Percentiles rank a stretch among this genome's conserved stretches.
These are phyloP conservation scores for Cryptosula pallasiana DNA, from an alignment of 2,888 invertebrate genomes.

Conservation along the genomic window DNA sequence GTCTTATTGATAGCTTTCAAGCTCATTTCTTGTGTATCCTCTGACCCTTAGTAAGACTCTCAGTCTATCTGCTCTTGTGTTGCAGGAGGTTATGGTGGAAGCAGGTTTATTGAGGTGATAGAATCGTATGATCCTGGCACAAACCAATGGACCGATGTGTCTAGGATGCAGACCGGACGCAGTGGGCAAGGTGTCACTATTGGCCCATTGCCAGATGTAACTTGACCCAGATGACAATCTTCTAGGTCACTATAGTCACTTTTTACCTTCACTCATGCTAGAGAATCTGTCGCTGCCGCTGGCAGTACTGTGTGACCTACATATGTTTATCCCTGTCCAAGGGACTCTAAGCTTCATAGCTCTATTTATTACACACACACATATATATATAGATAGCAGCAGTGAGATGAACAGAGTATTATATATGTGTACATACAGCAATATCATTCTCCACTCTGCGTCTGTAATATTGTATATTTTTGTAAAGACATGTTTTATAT, in stretches of 20 bases:
- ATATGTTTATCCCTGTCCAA: too few relatives aligned
- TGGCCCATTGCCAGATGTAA: conserved; percentile 5
- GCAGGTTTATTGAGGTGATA: conserved; percentile 30
- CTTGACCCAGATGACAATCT: not conserved
- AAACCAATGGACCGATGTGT: conserved; percentile 55
- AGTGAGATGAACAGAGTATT: too few relatives aligned
- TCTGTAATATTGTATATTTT: too few relatives aligned
- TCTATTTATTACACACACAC: too few relatives aligned
- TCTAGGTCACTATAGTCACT: not conserved
- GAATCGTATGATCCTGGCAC: conserved; percentile 54
- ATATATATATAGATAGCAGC: too few relatives aligned
- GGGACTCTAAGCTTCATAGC: too few relatives aligned
- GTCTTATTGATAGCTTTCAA: not conserved
- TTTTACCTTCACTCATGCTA: not conserved
- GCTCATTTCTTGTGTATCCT: not conserved
- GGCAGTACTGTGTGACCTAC: too few relatives aligned
- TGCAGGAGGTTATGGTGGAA: conserved; percentile 22
- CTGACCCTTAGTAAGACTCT: not conserved
- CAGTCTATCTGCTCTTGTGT: not conserved
- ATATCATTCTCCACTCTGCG: too few relatives aligned
- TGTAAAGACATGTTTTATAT: too few relatives aligned
- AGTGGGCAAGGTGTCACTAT: conserved; percentile 55
- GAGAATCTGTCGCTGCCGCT: not conserved
- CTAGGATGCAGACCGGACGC: conserved; percentile 55
- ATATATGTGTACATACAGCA: too few relatives aligned